Conservation (phyloP, 2,797 vertebrate genomes). For the Schizothorax lantsangensis region DNA sequence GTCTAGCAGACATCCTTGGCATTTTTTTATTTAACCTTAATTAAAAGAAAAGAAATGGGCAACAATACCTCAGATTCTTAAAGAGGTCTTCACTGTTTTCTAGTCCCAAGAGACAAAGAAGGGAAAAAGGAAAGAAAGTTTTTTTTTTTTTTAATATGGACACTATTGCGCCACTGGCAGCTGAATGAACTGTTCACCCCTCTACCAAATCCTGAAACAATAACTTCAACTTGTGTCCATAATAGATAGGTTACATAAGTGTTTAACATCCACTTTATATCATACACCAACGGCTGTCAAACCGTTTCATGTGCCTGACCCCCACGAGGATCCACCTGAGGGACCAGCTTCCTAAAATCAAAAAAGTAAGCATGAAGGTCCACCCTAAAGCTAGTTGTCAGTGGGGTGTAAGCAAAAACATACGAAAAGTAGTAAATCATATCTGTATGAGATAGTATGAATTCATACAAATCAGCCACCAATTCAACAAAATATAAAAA, state of each 20-base stretch:
- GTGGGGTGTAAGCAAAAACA: not conserved
- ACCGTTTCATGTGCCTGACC: not conserved
- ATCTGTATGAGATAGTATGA: not conserved
- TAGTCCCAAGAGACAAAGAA: not conserved
- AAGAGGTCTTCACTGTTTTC: slow-evolving; percentile 21
- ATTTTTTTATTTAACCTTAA: slow-evolving; percentile 53
- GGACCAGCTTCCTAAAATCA: not conserved
- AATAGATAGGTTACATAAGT: not conserved
- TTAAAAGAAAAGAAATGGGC: slow-evolving; percentile 58
- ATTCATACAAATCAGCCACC: not conserved
- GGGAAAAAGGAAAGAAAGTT: not conserved
- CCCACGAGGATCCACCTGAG: too few species aligned
- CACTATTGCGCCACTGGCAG: not conserved
- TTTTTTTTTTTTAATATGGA: not conserved
- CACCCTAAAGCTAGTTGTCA: not conserved
- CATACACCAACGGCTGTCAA: not conserved
- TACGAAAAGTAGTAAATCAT: not conserved
- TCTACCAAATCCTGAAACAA: not conserved
- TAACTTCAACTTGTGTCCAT: not conserved
- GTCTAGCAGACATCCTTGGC: slow-evolving; percentile 46
- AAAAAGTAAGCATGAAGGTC: not conserved
- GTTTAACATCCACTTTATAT: not conserved
- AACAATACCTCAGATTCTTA: slow-evolving; percentile 23
- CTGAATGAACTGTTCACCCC: not conserved
- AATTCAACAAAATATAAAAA: not conserved